phyloP scores from a whole-genome alignment of 2,113 vertebrate genomes.

The Butorides virescens region DNA sequence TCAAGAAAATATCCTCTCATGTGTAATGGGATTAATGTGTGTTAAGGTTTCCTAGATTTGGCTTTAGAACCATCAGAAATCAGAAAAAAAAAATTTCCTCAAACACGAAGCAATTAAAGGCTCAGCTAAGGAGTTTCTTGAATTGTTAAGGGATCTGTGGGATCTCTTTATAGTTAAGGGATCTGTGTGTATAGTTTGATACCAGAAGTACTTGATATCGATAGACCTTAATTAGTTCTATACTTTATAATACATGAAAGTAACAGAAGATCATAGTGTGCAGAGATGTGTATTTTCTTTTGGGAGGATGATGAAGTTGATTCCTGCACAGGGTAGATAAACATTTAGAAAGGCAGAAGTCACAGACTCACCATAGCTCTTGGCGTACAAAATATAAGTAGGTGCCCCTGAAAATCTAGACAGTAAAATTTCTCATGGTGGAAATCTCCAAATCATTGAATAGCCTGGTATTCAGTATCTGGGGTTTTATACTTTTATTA shows the following conservation, averaged over 20 bases:
- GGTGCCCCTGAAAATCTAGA: background rate
- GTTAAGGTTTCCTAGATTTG: background rate
- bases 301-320: background rate
- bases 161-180: background rate
- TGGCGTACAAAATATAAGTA: background rate
- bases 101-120: background rate
- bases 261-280: background rate
- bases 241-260: background rate
- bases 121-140: background rate
- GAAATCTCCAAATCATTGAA: background rate
- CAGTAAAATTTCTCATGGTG: background rate
- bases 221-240: background rate
- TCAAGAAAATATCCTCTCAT: background rate
- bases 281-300: background rate
- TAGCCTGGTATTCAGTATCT: background rate
- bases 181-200: background rate
- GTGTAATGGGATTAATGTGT: background rate
- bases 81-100: background rate
- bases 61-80: background rate
- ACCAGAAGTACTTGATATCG: background rate
- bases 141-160: background rate
- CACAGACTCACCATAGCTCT: background rate
- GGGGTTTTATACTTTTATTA: background rate
- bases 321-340: background rate
- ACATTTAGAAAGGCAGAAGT: background rate